phyloP scores from a whole-genome alignment of 2,113 vertebrate species.

The Microcebus jonahi region DNA sequence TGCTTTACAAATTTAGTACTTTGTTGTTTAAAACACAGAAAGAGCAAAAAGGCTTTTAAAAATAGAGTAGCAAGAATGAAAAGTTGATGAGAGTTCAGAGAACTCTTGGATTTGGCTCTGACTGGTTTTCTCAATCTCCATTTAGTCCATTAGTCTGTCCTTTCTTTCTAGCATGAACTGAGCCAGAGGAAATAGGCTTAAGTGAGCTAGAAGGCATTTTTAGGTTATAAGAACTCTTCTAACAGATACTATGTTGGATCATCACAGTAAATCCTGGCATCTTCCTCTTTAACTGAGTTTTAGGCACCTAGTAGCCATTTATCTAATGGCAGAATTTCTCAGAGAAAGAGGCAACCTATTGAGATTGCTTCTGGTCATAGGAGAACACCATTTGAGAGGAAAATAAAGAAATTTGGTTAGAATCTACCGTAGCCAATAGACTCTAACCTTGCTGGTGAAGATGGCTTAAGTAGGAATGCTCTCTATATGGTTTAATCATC shows the following conservation, averaged over 20 bases:
- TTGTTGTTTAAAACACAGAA: conserved; percentile 17
- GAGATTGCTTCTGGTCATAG: neutral
- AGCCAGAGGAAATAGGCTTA: neutral
- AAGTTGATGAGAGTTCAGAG: conserved; percentile 22
- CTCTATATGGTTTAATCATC: neutral
- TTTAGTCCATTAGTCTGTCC: neutral
- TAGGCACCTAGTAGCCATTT: neutral
- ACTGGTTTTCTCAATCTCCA: neutral
- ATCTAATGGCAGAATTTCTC: neutral
- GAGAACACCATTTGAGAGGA: neutral
- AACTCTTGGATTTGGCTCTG: conserved; percentile 6
- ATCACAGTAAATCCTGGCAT: neutral
- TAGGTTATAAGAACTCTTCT: neutral
- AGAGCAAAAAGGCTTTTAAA: neutral
- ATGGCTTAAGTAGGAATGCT: neutral
- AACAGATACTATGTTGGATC: neutral
- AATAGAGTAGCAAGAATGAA: conserved; percentile 6
- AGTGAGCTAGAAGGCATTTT: neutral
- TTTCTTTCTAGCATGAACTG: neutral
- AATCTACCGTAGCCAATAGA: neutral
- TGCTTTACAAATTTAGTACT: conserved; percentile 39
- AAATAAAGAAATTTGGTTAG: neutral
- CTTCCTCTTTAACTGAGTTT: neutral
- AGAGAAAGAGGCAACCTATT: neutral
- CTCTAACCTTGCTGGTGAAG: neutral